Evolutionary conservation across 2,113 vertebrate genomes (phyloP), one percentile per base, ranked within the genome.

Genomic region (Anarhynchus alexandrinus): DNA sequence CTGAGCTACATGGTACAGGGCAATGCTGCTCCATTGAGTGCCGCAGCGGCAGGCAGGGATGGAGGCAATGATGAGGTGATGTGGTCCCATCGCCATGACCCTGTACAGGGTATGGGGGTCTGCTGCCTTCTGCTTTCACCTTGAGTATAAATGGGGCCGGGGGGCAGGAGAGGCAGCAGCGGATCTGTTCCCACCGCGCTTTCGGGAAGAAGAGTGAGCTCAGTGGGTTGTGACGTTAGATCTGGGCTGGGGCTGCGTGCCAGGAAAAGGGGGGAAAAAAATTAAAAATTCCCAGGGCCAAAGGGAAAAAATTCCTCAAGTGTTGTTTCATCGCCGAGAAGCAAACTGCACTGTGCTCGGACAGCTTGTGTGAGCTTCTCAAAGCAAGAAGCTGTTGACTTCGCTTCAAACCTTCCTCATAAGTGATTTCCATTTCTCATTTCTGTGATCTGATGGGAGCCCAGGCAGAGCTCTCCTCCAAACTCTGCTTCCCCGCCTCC

Each of bases 161-260:
- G 40, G 69, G 47, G 38, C 64, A 61, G 86, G 74, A 88, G 91
- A 73, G 80, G 26, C 76, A 45, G 81, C 20, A 8, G 62, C n/a
- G 5, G 38, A 32, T 84, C 67, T 32, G 45, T 92, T 82, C 95
- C 93, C 81, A 69, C 73, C 30, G 0, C 3, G 3, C 15, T 74
- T 49, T n/a, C 0, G 9, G 59, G 91, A 96, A 72, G 93, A 89
- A 88, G 83, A 69, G 55, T 42, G 87, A 96, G 70, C 74, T 82
- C 89, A 84, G 64, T 12, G 1, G 36, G 45, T 66, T 0, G 0
- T 85, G 86, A 89, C 3, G 26, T 57, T 42, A 52, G 34, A 69
- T 69, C 32, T 26, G 40, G 29, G 74, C 59, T 21, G 14, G 57
- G 78, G 38, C 61, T 18, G 32, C 1, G 0, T 70, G 70, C 65